Evolutionary conservation across 2,797 vertebrate species (phyloP).

Genomic region (Acrossocheilus wenchowensis): DNA sequence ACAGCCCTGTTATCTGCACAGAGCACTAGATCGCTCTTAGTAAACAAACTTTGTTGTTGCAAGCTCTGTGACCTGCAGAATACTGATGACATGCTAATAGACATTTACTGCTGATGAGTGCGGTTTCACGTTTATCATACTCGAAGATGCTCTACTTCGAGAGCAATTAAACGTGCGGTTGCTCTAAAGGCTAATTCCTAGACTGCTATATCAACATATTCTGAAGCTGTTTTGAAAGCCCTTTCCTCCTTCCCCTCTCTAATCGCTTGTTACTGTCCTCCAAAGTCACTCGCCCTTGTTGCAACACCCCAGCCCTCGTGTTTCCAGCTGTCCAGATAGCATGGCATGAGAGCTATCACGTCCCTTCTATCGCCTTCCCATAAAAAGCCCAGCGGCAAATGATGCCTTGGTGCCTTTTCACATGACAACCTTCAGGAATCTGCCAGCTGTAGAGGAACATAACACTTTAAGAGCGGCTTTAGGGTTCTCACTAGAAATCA

Average conservation of each 20-base stretch:
- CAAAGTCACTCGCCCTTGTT: constrained; percentile 2
- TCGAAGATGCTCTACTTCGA: not conserved
- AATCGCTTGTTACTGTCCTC: not conserved
- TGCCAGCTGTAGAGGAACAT: constrained; percentile 28
- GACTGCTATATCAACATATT: constrained; percentile 18
- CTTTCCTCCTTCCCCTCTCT: not conserved
- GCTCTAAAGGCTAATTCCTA: not conserved
- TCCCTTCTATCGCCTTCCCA: not conserved
- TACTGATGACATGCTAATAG: constrained; percentile 34
- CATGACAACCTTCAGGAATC: constrained; percentile 33
- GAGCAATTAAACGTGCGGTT: not conserved
- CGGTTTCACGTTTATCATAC: not conserved
- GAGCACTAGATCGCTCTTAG: constrained; percentile 29
- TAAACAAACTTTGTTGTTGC: constrained; percentile 34
- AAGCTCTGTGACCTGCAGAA: constrained; percentile 25
- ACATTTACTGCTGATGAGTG: constrained; percentile 24
- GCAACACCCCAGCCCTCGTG: not conserved
- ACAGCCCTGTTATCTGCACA: constrained; percentile 50
- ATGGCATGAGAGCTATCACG: constrained; percentile 19
- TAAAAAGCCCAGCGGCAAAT: constrained; percentile 24
- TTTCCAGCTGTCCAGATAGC: constrained; percentile 13
- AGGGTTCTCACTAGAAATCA: constrained; percentile 40
- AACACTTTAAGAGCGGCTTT: constrained; percentile 37
- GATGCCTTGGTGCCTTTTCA: not conserved
- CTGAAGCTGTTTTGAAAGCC: not conserved